Percentiles rank a stretch among this genome's conserved stretches.
Conservation (phyloP, 1,140 invertebrate species). For the Agrilus planipennis region DNA sequence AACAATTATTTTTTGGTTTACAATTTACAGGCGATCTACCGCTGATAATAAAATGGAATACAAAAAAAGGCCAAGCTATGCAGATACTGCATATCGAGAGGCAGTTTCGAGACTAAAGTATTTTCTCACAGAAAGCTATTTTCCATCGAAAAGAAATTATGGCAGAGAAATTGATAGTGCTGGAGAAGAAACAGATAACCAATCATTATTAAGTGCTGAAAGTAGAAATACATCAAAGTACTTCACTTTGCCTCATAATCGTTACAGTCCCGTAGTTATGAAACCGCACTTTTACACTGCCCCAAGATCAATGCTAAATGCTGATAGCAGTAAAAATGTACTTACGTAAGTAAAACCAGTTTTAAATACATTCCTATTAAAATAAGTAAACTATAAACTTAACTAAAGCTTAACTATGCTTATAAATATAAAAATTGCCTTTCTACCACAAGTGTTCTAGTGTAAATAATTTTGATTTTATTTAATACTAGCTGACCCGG, state of each 20-base stretch:
- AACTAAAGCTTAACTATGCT: too few species aligned
- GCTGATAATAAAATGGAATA: constrained; percentile 31
- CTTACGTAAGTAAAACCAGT: too few species aligned
- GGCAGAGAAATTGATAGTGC: constrained; percentile 33
- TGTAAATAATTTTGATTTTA: too few species aligned
- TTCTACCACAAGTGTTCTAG: too few species aligned
- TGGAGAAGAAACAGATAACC: constrained; percentile 42
- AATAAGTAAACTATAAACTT: too few species aligned
- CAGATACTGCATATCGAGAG: constrained; percentile 67
- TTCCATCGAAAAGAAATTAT: constrained; percentile 38
- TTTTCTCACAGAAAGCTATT: constrained; percentile 60
- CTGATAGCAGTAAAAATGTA: too few species aligned
- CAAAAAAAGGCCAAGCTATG: constrained; percentile 57
- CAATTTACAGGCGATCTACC: constrained; percentile 4
- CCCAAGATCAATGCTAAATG: too few species aligned
- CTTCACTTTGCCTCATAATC: constrained; percentile 17
- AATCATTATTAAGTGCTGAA: constrained; percentile 29
- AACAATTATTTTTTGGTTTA: too few species aligned
- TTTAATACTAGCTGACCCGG: too few species aligned
- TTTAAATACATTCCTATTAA: too few species aligned
- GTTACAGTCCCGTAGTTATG: constrained; percentile 28
- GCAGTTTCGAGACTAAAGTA: constrained; percentile 65
- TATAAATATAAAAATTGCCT: too few species aligned
- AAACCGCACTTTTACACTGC: constrained; percentile 28
- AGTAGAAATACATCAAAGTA: constrained; percentile 23